Evolutionary conservation across 2,888 invertebrate species (phyloP).

Genomic region (Alitta virens): DNA sequence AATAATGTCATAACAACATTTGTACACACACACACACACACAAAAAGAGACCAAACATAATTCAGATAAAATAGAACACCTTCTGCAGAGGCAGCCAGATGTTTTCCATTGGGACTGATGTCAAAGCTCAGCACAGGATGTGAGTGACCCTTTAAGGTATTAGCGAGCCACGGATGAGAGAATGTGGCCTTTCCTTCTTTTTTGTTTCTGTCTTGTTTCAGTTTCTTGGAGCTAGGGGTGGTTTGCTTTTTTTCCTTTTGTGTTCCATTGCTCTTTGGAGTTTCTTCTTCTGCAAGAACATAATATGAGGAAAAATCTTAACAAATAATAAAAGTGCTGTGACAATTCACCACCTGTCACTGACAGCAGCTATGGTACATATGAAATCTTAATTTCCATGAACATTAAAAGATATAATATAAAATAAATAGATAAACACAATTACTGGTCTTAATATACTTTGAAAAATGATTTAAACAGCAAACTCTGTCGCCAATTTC

Average conservation of each 20-base stretch:
- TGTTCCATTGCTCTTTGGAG: constrained; percentile 5
- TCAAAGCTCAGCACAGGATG: constrained; percentile 72
- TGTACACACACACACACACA: too few species aligned
- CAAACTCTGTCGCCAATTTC: too few species aligned
- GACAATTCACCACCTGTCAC: too few species aligned
- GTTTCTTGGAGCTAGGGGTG: constrained; percentile 13
- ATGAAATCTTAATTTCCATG: too few species aligned
- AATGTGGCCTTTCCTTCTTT: constrained; percentile 49
- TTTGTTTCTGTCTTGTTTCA: constrained; percentile 10
- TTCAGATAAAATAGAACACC: too few species aligned
- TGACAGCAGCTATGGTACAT: too few species aligned
- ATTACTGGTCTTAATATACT: too few species aligned
- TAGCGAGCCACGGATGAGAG: constrained; percentile 77
- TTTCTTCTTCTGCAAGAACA: background rate
- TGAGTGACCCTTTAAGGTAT: constrained; percentile 80
- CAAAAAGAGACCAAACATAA: too few species aligned
- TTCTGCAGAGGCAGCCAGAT: constrained; percentile 78
- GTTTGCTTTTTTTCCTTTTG: constrained; percentile 21
- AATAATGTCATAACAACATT: constrained; percentile 1
- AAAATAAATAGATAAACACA: too few species aligned
- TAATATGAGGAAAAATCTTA: background rate
- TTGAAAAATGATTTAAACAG: too few species aligned
- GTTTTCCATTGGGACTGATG: constrained; percentile 82
- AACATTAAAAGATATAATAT: too few species aligned
- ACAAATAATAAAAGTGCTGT: too few species aligned